phyloP scores from a whole-genome alignment of 2,888 invertebrate genomes.

The Eurois occulta region DNA sequence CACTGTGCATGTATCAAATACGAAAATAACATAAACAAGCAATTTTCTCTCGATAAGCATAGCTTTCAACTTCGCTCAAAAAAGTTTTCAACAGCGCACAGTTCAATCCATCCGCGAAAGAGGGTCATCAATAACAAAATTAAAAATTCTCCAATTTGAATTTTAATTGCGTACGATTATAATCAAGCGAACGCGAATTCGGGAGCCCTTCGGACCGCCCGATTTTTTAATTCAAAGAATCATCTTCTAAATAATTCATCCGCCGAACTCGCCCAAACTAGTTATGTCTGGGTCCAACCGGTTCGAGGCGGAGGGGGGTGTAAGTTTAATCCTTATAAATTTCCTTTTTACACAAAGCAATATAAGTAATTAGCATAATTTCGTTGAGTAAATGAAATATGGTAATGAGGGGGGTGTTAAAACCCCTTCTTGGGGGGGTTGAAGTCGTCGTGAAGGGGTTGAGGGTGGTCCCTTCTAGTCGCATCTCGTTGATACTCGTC shows the following conservation, averaged over 20 bases:
- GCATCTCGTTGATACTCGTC: conserved; percentile 89
- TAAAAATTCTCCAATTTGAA: conserved; percentile 90
- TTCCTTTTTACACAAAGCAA: conserved; percentile 91
- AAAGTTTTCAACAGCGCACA: conserved; percentile 87
- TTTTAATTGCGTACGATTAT: conserved; percentile 90
- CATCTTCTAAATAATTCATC: conserved; percentile 87
- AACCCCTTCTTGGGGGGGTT: conserved; percentile 84
- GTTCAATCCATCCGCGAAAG: conserved; percentile 83
- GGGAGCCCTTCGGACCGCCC: conserved; percentile 77
- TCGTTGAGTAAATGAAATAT: conserved; percentile 91
- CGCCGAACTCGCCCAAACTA: conserved; percentile 82
- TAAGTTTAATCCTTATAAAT: conserved; percentile 91
- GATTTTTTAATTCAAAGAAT: conserved; percentile 83
- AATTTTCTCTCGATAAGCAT: conserved; percentile 79
- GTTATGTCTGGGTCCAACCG: conserved; percentile 79
- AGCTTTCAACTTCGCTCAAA: conserved; percentile 75
- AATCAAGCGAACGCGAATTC: conserved; percentile 87
- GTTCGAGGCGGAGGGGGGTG: conserved; percentile 79
- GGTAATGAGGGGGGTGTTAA: conserved; percentile 88
- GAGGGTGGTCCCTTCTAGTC: conserved; percentile 85
- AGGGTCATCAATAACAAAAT: conserved; percentile 90
- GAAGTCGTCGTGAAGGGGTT: conserved; percentile 75
- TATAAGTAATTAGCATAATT: conserved; percentile 91
- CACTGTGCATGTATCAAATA: conserved; percentile 52
- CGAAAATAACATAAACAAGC: conserved; percentile 80